A percentile compares a stretch with the other conserved stretches of the same genome.
Conservation (phyloP, 2,113 vertebrate species). For the Taxidea taxus region DNA sequence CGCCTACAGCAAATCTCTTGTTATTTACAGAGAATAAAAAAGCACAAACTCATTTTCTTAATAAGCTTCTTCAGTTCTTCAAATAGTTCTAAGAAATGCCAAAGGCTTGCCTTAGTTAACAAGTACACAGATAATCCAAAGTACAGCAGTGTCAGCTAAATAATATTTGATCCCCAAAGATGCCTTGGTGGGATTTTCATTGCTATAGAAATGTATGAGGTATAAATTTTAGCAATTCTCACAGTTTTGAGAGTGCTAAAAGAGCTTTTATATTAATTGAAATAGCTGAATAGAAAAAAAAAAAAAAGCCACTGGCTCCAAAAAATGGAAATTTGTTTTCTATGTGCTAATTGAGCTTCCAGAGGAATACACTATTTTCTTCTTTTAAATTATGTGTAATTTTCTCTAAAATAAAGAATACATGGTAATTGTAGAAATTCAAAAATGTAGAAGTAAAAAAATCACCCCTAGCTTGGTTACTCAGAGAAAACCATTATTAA, state of each 20-base stretch:
- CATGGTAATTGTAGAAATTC: not conserved
- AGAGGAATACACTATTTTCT: not conserved
- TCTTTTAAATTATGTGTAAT: not conserved
- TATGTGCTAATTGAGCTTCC: constrained; percentile 6
- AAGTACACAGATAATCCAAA: constrained; percentile 70
- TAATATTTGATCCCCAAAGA: constrained; percentile 42
- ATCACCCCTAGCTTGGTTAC: not conserved
- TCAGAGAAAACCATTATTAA: not conserved
- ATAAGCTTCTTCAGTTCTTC: constrained; percentile 74
- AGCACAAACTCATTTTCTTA: constrained; percentile 76
- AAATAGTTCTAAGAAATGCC: constrained; percentile 76
- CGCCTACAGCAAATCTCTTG: constrained; percentile 73
- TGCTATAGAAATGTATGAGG: constrained; percentile 15
- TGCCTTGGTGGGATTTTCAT: constrained; percentile 13
- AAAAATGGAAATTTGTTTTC: constrained; percentile 11
- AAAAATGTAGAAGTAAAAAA: not conserved
- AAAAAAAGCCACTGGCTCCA: not conserved
- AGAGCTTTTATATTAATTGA: constrained; percentile 9
- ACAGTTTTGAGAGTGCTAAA: constrained; percentile 35
- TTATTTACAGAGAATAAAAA: constrained; percentile 77
- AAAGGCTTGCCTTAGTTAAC: constrained; percentile 73
- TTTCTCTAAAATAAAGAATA: constrained; percentile 49
- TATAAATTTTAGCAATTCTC: constrained; percentile 37
- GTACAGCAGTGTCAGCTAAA: constrained; percentile 50
- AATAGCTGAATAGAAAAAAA: not conserved